phyloP scores from a whole-genome alignment of 2,797 vertebrate genomes.

The Hoplostethus mediterraneus region DNA sequence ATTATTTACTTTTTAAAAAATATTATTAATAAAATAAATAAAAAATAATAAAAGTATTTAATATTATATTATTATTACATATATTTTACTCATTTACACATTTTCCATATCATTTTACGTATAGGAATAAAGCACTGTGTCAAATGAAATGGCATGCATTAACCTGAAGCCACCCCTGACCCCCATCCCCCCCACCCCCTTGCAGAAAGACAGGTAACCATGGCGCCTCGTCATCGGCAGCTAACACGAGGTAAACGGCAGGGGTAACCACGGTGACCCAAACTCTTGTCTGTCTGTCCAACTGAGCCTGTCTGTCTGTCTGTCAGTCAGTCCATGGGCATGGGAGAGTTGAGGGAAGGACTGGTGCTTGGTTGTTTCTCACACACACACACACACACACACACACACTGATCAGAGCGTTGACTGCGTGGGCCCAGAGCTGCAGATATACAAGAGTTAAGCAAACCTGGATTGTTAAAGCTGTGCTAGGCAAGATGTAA shows the following conservation, averaged over 20 bases:
- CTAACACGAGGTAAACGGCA: slow-evolving; percentile 83
- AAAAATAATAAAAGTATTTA: too few relatives aligned
- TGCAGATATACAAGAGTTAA: slow-evolving; percentile 49
- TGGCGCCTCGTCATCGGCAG: slow-evolving; percentile 67
- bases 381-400: background rate
- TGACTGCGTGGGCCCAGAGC: slow-evolving; percentile 33
- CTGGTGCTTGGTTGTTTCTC: slow-evolving; percentile 35
- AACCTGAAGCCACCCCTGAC: slow-evolving; percentile 74
- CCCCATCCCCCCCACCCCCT: slow-evolving; percentile 45
- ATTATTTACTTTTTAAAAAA: too few relatives aligned
- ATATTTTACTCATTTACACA: too few relatives aligned
- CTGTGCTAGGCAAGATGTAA: slow-evolving; percentile 11
- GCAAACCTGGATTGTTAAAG: slow-evolving; percentile 25
- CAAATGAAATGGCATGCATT: slow-evolving; percentile 55
- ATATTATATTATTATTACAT: too few relatives aligned
- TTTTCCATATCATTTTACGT: background rate
- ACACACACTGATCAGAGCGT: slow-evolving; percentile 15
- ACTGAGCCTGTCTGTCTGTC: slow-evolving; percentile 57
- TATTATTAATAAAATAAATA: too few relatives aligned
- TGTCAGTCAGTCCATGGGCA: slow-evolving; percentile 59
- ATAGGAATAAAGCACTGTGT: background rate
- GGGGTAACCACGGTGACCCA: slow-evolving; percentile 69
- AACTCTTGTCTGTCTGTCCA: slow-evolving; percentile 68
- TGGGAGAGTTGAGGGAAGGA: slow-evolving; percentile 11
- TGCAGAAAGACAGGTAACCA: slow-evolving; percentile 83